Evolutionary conservation across 2,113 vertebrate genomes (phyloP).

Genomic region (Isichthys henryi): DNA sequence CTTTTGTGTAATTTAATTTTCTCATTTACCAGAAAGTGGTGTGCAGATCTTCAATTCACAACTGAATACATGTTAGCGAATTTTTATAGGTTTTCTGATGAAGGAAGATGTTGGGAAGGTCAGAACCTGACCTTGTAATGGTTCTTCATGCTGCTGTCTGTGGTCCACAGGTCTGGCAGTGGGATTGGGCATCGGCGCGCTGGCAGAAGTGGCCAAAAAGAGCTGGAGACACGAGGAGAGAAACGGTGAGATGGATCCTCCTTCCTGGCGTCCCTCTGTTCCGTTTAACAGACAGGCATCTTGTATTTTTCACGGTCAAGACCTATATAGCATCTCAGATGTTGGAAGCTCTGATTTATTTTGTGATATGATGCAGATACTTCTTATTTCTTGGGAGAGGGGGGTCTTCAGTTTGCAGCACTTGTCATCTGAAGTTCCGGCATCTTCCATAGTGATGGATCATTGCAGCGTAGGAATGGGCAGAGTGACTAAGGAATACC

Average conservation of each 20-base stretch:
- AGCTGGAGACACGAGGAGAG: slow-evolving; percentile 69
- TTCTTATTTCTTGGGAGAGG: not conserved
- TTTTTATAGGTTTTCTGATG: not conserved
- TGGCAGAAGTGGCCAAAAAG: slow-evolving; percentile 96
- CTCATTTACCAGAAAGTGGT: not conserved
- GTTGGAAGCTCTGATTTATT: not conserved
- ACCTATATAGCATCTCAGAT: not conserved
- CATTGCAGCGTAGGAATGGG: not conserved
- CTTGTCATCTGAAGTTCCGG: not conserved
- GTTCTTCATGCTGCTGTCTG: not conserved
- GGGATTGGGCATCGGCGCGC: slow-evolving; percentile 83
- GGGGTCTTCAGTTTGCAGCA: not conserved
- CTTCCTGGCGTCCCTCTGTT: not conserved
- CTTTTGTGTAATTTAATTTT: not conserved
- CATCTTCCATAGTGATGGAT: not conserved
- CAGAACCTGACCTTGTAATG: not conserved
- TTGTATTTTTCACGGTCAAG: not conserved
- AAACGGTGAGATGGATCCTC: slow-evolving; percentile 54
- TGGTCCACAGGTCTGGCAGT: slow-evolving; percentile 77
- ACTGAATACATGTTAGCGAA: not conserved
- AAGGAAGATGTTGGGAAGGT: not conserved
- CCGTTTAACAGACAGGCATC: not conserved
- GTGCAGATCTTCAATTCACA: not conserved
- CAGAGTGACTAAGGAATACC: not conserved
- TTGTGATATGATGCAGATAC: not conserved